Evolutionary conservation across 2,888 invertebrate species (phyloP).

Genomic region (Cephalotes varians): DNA sequence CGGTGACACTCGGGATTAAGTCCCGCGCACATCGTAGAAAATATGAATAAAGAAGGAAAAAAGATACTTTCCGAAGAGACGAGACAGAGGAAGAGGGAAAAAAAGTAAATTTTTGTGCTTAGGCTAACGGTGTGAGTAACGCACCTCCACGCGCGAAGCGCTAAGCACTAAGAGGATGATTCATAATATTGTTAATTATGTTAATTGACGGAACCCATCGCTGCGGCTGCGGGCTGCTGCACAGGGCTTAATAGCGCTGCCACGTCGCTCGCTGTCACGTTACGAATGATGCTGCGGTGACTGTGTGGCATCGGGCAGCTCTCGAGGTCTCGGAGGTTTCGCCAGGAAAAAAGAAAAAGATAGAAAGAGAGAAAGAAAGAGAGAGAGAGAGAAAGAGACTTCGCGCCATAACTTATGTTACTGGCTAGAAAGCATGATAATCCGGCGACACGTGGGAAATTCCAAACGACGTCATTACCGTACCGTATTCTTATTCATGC

Average conservation of each 20-base stretch:
- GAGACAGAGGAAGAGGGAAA: neutral
- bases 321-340: conserved; percentile 25
- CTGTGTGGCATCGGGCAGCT: conserved; percentile 41
- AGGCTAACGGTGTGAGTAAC: conserved; percentile 48
- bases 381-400: conserved; percentile 11
- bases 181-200: conserved; percentile 72
- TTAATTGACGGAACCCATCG: conserved; percentile 59
- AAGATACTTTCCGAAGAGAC: conserved; percentile 18
- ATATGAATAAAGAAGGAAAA: conserved; percentile 7
- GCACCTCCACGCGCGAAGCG: conserved; percentile 33
- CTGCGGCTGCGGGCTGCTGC: conserved; percentile 22
- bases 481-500: conserved; percentile 60
- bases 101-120: conserved; percentile 23
- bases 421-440: conserved; percentile 60
- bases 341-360: conserved; percentile 19
- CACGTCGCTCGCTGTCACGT: conserved; percentile 51
- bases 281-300: conserved; percentile 51
- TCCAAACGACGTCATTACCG: conserved; percentile 64
- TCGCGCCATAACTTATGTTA: conserved; percentile 47
- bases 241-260: conserved; percentile 52
- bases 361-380: neutral
- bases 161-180: conserved; percentile 64
- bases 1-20: conserved; percentile 49
- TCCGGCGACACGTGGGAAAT: conserved; percentile 64
- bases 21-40: conserved; percentile 30